phyloP scores from a whole-genome alignment of 2,888 invertebrate species.

The Lymantria monacha region DNA sequence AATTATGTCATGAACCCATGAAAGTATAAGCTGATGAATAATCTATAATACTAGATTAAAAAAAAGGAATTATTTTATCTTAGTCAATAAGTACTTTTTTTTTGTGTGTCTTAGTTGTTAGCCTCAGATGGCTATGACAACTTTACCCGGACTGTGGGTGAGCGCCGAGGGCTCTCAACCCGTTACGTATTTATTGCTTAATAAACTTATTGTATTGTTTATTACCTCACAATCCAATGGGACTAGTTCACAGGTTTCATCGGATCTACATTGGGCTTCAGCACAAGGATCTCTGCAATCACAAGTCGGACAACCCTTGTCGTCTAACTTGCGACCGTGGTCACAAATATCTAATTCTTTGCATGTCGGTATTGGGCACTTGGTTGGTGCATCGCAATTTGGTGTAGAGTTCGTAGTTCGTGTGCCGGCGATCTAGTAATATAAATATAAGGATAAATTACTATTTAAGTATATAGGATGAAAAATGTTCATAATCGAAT shows the following conservation, averaged over 20 bases:
- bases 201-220: too few species aligned
- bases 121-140: too few species aligned
- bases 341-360: constrained; percentile 52
- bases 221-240: constrained; percentile 70
- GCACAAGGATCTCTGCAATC: constrained; percentile 89
- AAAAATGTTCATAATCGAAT: too few species aligned
- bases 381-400: constrained; percentile 54
- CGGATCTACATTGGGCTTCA: constrained; percentile 86
- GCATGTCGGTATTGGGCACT: constrained; percentile 59
- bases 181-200: too few species aligned
- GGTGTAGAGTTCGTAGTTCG: constrained; percentile 83
- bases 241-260: constrained; percentile 78
- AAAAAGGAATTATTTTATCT: too few species aligned
- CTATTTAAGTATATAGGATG: not conserved
- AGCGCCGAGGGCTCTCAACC: too few species aligned
- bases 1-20: too few species aligned
- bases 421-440: constrained; percentile 81
- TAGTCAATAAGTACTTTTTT: too few species aligned
- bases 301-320: constrained; percentile 88
- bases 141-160: too few species aligned
- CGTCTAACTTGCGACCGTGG: constrained; percentile 62
- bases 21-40: too few species aligned
- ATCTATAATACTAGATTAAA: too few species aligned
- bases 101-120: too few species aligned
- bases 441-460: not conserved